Conservation (phyloP, 2,797 vertebrate genomes). For the Tarsius wallacei region DNA sequence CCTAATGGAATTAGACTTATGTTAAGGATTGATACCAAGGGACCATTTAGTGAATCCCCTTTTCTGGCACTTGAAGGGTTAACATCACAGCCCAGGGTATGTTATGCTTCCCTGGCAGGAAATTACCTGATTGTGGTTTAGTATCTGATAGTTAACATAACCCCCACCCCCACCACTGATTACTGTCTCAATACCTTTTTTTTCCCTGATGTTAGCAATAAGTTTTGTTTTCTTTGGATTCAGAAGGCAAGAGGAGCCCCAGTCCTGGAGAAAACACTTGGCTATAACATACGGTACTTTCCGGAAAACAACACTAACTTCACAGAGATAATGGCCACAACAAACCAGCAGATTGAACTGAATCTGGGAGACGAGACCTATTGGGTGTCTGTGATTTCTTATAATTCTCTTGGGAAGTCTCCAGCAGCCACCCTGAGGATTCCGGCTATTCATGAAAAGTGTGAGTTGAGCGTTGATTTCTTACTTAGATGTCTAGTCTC, state of each 20-base stretch:
- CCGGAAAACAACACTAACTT: conserved; percentile 78
- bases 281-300: conserved; percentile 89
- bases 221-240: conserved; percentile 51
- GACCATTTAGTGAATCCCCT: background rate
- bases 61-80: background rate
- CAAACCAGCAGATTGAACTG: conserved; percentile 71
- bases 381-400: conserved; percentile 85
- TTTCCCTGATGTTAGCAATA: background rate
- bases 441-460: conserved; percentile 87
- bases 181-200: background rate
- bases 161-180: background rate
- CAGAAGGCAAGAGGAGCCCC: conserved; percentile 78
- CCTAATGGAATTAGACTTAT: background rate
- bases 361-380: conserved; percentile 83
- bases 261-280: conserved; percentile 71
- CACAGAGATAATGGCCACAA: conserved; percentile 65
- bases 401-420: conserved; percentile 89
- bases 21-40: background rate
- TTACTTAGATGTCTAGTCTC: background rate
- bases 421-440: conserved; percentile 88
- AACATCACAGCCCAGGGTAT: background rate
- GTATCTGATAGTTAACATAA: background rate
- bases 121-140: background rate
- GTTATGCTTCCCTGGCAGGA: background rate
- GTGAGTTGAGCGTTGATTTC: conserved; percentile 61